These are phyloP conservation scores for Threskiornis aethiopicus DNA, from an alignment of 2,797 vertebrate species.

Conservation along the genomic window DNA sequence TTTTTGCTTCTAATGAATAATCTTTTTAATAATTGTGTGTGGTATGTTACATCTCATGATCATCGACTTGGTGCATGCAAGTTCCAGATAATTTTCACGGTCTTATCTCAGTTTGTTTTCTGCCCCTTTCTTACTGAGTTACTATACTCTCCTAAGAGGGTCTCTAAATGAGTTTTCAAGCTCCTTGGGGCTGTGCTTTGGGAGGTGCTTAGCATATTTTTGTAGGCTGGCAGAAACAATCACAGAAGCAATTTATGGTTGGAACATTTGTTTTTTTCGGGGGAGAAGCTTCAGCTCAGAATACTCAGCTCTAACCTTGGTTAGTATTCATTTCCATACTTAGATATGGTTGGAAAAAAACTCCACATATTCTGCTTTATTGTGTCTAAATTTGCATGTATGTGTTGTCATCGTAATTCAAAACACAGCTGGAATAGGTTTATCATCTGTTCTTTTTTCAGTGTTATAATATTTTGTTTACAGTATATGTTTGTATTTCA, in stretches of 20 bases:
- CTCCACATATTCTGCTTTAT: background rate
- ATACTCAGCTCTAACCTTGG: background rate
- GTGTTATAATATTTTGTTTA: background rate
- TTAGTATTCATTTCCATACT: background rate
- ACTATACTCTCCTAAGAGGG: background rate
- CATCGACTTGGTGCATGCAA: background rate
- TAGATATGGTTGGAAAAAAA: background rate
- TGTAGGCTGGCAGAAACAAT: background rate
- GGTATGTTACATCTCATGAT: background rate
- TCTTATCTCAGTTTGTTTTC: background rate
- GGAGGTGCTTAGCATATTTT: background rate
- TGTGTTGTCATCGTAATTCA: background rate
- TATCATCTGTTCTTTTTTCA: background rate
- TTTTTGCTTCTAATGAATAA: conserved; percentile 67
- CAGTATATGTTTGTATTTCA: background rate
- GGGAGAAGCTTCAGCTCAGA: background rate
- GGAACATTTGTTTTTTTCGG: background rate
- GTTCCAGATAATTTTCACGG: background rate
- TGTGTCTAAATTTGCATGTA: background rate
- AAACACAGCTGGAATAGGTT: background rate
- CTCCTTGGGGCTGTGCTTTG: background rate
- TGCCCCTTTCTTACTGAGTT: background rate
- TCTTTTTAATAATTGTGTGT: conserved; percentile 52
- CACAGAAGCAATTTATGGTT: background rate
- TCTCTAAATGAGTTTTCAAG: background rate